Base-by-base conservation (phyloP, 2,888 invertebrate genomes). In the Polyploca ridens region DNA sequence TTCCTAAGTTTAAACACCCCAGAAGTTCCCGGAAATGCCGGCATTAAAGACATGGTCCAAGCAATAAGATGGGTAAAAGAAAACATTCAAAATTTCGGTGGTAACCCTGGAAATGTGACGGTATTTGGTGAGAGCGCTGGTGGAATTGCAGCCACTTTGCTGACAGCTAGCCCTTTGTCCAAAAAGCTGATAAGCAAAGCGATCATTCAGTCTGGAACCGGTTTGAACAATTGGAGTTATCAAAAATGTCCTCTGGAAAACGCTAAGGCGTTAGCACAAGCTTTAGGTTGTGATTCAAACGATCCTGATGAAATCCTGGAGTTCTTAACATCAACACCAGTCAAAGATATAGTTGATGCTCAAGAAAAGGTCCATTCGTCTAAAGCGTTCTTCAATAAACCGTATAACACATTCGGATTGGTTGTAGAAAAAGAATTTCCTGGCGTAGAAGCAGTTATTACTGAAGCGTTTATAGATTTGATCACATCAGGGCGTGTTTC, bases 21-120 rank as follows among this genome's bases (percentile, higher is more conserved):
- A 2, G 94, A 93, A 61, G 86, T 93, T 0, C 93, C 94, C 0
- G 94, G 94, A 5, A 94, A 94, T 27, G 93, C 93, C 33, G 94
- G 94, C 0, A 57, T 93, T 0, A 93, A 92, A 74, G 94, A 94
- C 63, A 82, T 90, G n/a, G 82, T 88, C 0, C 85, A 85, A 69
- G 94, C 93, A 0, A 63, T 94, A 0, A 82, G 85, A 54, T 94
- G 94, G 94, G 78, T 94, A 0, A 93, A 93, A 54, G 84, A 84
- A 3, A 94, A 94, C 57, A 91, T 94, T 5, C 81, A 88, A 3
- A 87, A 83, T 63, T 94, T 94, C 54, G 93, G 94, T 0, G 94
- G 94, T 1, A 92, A 90, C 62, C 79, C 93, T 0, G 87, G 89
- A 0, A 94, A 93, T 72, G 64, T 94, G 3, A 94, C 94, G 0